A percentile compares a stretch with the other conserved stretches of the same genome.
Evolutionary conservation across 2,113 vertebrate genomes (phyloP).

Genomic region (Ptyas mucosa): DNA sequence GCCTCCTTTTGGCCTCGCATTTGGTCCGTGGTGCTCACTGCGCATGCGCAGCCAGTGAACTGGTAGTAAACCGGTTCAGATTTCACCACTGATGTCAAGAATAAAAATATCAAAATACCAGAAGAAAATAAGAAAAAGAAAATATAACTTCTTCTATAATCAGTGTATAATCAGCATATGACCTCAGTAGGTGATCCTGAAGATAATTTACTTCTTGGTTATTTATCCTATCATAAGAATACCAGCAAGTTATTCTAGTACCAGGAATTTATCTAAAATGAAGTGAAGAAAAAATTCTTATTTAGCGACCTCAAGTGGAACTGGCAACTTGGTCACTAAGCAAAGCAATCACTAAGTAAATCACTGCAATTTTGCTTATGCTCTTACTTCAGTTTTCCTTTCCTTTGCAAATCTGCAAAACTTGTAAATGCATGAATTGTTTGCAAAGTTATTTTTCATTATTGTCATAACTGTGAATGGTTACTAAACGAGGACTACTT

Average conservation of each 20-base stretch:
- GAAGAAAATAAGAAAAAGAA: background rate
- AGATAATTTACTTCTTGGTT: background rate
- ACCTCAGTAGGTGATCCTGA: background rate
- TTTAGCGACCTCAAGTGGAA: background rate
- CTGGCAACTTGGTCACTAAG: background rate
- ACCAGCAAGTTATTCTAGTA: background rate
- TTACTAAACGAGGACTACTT: background rate
- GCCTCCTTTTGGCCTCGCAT: too few relatives aligned
- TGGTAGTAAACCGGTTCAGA: too few relatives aligned
- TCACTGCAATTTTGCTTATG: background rate
- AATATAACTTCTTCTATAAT: background rate
- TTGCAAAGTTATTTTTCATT: background rate
- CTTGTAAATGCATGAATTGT: background rate
- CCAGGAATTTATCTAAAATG: background rate
- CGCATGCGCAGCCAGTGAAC: too few relatives aligned
- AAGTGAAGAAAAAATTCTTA: background rate
- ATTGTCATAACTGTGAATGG: background rate
- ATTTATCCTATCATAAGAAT: background rate
- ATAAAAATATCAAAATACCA: background rate
- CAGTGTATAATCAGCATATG: background rate
- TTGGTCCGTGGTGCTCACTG: too few relatives aligned
- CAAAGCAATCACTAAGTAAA: background rate
- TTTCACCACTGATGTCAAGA: background rate
- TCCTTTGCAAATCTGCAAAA: background rate
- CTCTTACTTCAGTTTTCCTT: background rate